Base-by-base conservation (phyloP, 2,888 invertebrate genomes). In the Crocallis elinguaria region DNA sequence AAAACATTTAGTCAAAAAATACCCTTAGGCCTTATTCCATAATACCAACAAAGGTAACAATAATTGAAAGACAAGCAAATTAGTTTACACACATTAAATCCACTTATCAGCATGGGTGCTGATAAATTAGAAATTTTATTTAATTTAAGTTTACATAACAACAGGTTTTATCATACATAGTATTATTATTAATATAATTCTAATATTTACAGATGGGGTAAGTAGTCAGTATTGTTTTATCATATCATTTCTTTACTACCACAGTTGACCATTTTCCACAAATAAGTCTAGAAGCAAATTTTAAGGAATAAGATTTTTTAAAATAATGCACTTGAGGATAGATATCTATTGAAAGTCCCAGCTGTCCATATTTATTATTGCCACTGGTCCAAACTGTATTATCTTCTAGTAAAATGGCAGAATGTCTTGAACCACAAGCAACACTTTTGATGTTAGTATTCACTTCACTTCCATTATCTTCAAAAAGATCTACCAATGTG, bases 321-420 rank as follows among this genome's bases (percentile, higher is more conserved):
- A 85, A 91, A 68, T 57, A 60, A 52, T 75, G 68, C 1, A 79
- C 46, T 27, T 62, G 70, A n/a, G 82, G 81, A 52, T 66, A 60
- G 12, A 64, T 71, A 19, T 80, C 65, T 21, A 71, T 66, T 14
- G 78, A 67, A 43, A 90, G 69, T 8, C 95, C 95, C 36, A 98
- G 79, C 73, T 98, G 97, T 0, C 96, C 95, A 83, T 97, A 96
- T 69, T 94, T 94, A 83, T 97, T 97, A 92, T 94, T 95, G 9
- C 98, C 98, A 74, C 94, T 92, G 0, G 95, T 95, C 93, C 94
- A 95, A 9, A 97, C 72, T 25, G 92, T 82, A 11, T 94, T 93
- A 69, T 95, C 93, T 60, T 93, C 95, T 92, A 95, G 87, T 62
- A 94, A 73, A 44, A 94, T 86, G 57, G 95, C 91, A 0, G 97